These are phyloP conservation scores for Diploptera punctata DNA, from an alignment of 2,888 invertebrate species.

Conservation along the genomic window DNA sequence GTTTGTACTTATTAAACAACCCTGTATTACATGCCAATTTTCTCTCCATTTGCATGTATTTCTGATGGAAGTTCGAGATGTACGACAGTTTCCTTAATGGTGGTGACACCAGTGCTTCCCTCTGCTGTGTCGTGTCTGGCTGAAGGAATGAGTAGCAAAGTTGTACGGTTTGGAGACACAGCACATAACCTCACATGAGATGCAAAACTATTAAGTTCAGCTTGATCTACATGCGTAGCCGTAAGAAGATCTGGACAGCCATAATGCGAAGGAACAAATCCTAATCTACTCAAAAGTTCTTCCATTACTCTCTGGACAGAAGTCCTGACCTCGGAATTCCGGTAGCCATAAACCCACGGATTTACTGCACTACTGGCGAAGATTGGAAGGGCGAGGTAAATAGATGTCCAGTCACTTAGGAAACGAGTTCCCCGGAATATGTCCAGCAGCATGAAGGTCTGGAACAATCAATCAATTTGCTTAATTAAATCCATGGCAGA, in stretches of 20 bases:
- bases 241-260: conserved; percentile 40
- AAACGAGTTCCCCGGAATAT: conserved; percentile 60
- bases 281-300: conserved; percentile 54
- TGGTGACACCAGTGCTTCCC: conserved; percentile 26
- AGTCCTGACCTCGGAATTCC: conserved; percentile 65
- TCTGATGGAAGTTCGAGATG: conserved; percentile 30
- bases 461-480: too few species aligned
- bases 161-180: conserved; percentile 48
- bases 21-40: neutral
- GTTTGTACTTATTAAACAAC: too few species aligned
- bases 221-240: conserved; percentile 43
- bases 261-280: conserved; percentile 45
- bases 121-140: conserved; percentile 14
- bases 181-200: conserved; percentile 51
- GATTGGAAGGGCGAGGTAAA: conserved; percentile 65
- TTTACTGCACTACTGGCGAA: conserved; percentile 65
- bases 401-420: conserved; percentile 59
- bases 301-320: conserved; percentile 64
- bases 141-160: conserved; percentile 45
- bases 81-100: conserved; percentile 34
- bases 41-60: neutral
- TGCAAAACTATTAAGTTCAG: conserved; percentile 51
- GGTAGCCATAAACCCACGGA: conserved; percentile 70
- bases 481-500: too few species aligned
- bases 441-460: conserved; percentile 62